Conservation (phyloP, 2,888 invertebrate genomes). For the Monochamus alternatus region DNA sequence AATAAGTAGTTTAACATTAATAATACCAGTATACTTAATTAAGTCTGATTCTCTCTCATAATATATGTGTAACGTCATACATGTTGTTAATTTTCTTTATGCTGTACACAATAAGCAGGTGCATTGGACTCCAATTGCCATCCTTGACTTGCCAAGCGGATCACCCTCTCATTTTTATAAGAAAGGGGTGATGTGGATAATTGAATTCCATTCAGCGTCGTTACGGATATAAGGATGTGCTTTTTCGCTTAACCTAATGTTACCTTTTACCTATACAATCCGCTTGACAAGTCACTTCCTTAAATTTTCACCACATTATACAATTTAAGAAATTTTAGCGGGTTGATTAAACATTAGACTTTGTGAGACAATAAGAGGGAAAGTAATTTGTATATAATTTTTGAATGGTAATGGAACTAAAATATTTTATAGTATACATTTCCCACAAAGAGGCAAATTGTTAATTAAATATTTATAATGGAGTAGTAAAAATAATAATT, state of each 20-base stretch:
- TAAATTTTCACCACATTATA: not conserved
- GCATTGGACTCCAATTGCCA: slow-evolving; percentile 50
- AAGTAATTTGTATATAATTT: no score
- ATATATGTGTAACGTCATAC: slow-evolving; percentile 22
- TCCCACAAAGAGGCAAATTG: no score
- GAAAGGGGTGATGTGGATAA: slow-evolving; percentile 47
- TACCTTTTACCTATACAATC: not conserved
- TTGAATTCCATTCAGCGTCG: slow-evolving; percentile 40
- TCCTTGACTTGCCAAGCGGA: slow-evolving; percentile 56
- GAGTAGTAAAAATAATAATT: no score
- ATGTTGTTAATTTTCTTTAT: slow-evolving; percentile 49
- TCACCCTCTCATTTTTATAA: slow-evolving; percentile 50
- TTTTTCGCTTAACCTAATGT: not conserved
- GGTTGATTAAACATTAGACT: not conserved
- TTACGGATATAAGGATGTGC: slow-evolving; percentile 35
- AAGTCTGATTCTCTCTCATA: slow-evolving; percentile 22
- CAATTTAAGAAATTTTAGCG: not conserved
- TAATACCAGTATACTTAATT: not conserved
- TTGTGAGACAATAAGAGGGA: no score
- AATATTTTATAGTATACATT: no score
- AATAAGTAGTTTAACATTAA: no score
- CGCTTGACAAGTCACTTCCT: not conserved
- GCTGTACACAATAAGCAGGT: slow-evolving; percentile 53
- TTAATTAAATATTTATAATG: no score
- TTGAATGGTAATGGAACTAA: no score